These are phyloP conservation scores for Osmerus mordax DNA, from an alignment of 2,113 vertebrate genomes.

Conservation along the genomic window DNA sequence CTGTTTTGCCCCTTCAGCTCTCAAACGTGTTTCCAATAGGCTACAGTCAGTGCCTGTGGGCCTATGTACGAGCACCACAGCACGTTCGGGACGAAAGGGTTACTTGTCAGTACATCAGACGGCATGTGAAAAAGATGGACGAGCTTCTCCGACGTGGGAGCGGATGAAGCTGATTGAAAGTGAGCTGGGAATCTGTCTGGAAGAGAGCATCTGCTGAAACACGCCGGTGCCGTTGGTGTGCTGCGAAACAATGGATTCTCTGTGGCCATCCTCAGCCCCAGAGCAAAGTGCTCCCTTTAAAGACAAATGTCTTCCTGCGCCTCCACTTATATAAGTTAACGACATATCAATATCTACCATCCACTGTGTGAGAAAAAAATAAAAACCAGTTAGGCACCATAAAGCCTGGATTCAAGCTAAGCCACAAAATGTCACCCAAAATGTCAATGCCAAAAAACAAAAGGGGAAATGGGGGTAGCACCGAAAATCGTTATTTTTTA, in stretches of 20 bases:
- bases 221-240: background rate
- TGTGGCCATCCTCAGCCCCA: background rate
- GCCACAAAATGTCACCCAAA: conserved; percentile 1
- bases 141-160: background rate
- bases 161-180: background rate
- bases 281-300: background rate
- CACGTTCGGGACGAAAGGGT: background rate
- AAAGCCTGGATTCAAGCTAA: background rate
- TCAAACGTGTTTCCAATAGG: conserved; percentile 4
- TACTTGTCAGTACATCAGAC: background rate
- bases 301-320: conserved; percentile 12
- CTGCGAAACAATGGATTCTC: background rate
- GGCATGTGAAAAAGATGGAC: background rate
- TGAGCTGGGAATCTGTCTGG: background rate
- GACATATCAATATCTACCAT: conserved; percentile 17
- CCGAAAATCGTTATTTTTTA: background rate
- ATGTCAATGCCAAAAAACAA: background rate
- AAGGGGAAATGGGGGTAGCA: background rate
- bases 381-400: background rate
- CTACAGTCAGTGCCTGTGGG: background rate
- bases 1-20: background rate
- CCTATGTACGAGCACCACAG: background rate
- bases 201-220: background rate
- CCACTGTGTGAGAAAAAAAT: background rate
- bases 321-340: conserved; percentile 13